Evolutionary conservation across 2,888 invertebrate genomes (phyloP), one percentile per base, ranked within the genome.

Genomic region (Clusia tigrina): DNA sequence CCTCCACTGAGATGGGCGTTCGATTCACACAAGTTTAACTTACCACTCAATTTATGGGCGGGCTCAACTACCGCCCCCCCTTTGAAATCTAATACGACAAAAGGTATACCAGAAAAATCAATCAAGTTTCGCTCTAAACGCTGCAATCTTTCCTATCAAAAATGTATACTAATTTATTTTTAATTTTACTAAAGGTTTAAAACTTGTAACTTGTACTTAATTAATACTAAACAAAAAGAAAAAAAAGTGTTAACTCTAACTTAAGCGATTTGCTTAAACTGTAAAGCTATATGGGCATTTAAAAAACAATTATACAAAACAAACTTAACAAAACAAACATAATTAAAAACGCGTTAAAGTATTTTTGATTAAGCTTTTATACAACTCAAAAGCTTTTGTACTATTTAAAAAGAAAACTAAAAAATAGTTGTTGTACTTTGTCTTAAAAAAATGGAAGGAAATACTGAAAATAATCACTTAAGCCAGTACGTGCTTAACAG

Each of bases 231-330:
- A 18, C 15, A 53, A 65, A 57, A 48, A 66, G 52, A 69, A 65
- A 61, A 57, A 62, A 58, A 59, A 48, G 15, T 15, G 48, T 48
- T 20, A 48, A 20, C 48, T 65, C 72, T 74, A 76, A 74, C 74
- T 74, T 74, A 74, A 68, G 52, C 68, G 53, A 52, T 46, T 72
- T 71, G 74, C 70, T 54, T 25, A 64, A 71, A 69, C 67, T 58
- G 68, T 71, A 66, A 70, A 71, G 77, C 76, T 75, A 75, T 84
- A 84, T 84, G 84, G 84, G 83, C 84, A 82, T 73, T 73, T 68
- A 66, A 63, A 67, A 66, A 42, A 72, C 73, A 53, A 22, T 24
- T 52, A 62, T 46, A 58, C 38, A 57, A 51, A 60, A 64, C 46
- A 67, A 69, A 71, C 67, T 60, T 62, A 68, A 69, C 55, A 62